Base-by-base conservation (phyloP, 2,113 vertebrate genomes). In the Anguilla japonica region DNA sequence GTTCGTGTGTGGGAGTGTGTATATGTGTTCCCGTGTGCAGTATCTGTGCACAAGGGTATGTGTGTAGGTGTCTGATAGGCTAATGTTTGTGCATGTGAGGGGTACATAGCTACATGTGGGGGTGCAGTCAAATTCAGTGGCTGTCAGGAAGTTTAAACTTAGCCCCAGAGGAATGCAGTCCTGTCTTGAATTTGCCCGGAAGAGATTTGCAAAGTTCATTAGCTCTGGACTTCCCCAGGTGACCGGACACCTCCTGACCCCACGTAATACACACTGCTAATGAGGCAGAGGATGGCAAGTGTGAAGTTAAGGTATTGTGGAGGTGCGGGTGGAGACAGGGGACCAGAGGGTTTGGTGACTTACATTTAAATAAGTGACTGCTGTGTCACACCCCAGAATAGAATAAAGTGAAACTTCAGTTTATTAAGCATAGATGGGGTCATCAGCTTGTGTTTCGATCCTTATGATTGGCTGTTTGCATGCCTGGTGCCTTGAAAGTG, bases 101-200 rank as follows among this genome's bases (percentile, higher is more conserved):
- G 26, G 22, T 80, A 26, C 8, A 8, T 43, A 43, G 7, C 50
- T 71, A 15, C 20, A 26, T 41, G n/a, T 9, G 14, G 71, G 18
- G 41, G 41, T 82, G 43, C 14, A 46, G 81, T 41, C 22, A 26
- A 29, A 82, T 29, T 50, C 41, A 50, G 82, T 40, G 56, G 57
- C 56, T 26, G 79, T 88, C 56, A 56, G 40, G 84, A 53, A 50
- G 79, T 85, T 85, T 88, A 85, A 88, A 88, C 20, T 85, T 85
- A 83, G 80, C 53, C 43, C 57, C 7, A 20, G 1, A 34, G 63
- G 79, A 53, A 81, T 85, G 43, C 53, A 40, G 41, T n/a, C 11
- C 9, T 29, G 78, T 79, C 26, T 50, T 39, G 71, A 3, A 78
- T 67, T 63, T 87, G 81, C 13, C 41, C 41, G 20, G 20, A 82